Conservation (phyloP, 2,797 vertebrate genomes). For the Platyrinchus mystaceus region DNA sequence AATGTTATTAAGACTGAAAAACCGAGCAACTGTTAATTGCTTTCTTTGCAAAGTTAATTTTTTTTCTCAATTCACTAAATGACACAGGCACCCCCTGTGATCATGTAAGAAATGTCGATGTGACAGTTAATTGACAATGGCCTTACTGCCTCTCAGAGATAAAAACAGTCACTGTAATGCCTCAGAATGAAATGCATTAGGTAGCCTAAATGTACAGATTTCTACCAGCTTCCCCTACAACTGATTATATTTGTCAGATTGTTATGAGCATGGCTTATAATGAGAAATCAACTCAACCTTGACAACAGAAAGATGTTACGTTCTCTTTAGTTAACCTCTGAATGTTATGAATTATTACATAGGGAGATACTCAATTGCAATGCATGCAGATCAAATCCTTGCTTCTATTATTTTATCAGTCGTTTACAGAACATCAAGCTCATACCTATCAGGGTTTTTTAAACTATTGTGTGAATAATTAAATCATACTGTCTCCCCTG, state of each 20-base stretch:
- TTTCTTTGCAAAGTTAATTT: neutral
- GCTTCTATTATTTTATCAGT: neutral
- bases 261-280: conserved; percentile 9
- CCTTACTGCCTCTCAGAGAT: neutral
- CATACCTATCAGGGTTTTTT: neutral
- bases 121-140: neutral
- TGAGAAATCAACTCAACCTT: conserved; percentile 31
- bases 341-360: neutral
- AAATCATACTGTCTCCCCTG: neutral
- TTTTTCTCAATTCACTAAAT: neutral
- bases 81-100: neutral
- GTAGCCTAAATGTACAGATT: neutral
- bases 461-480: neutral
- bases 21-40: neutral
- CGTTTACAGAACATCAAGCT: neutral
- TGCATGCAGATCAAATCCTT: neutral
- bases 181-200: neutral
- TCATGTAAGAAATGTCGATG: neutral
- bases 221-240: neutral
- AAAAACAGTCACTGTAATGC: neutral
- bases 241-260: neutral
- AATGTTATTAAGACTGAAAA: neutral
- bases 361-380: neutral
- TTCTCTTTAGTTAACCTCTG: conserved; percentile 45
- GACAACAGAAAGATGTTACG: neutral